Base-by-base conservation (phyloP, 1,140 invertebrate species). In the Cotesia typhae region DNA sequence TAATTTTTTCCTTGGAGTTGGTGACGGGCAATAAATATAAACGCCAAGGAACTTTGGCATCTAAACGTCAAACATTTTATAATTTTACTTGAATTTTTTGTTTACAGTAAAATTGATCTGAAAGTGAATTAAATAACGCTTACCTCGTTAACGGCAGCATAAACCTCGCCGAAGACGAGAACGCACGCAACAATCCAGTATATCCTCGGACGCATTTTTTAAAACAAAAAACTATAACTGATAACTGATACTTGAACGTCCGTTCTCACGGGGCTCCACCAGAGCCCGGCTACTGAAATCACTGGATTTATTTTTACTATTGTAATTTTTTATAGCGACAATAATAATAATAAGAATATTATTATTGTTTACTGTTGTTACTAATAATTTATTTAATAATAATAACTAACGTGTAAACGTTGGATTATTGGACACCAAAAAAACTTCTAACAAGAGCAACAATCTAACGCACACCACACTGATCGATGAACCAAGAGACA, bases 401-500 rank as follows among this genome's bases (percentile, higher is more conserved):
- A 72, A 71, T 47, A 73, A 71, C 69, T 47, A 75, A 72, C 71
- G 63, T 53, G 67, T 59, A 59, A 73, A 69, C 47, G 52, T 70
- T 38, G 72, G 68, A 57, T 61, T 77, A 74, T 68, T 76, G 76
- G 76, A 77, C 80, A 78, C 79, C 72, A 77, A 79, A 81, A 80
- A 79, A 77, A 78, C 63, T 73, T 68, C 69, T 38, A 70, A 72
- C 74, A 77, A 10, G 80, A 83, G 80, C 80, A 81, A 83, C 80
- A 83, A 82, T 77, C 78, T 80, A 80, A 80, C 74, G 80, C 79
- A 77, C 81, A 83, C 81, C 76, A 81, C 81, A 83, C 81, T 83
- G 80, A 83, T 83, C 81, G 79, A 83, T 83, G 81, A 83, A 78
- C 77, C 80, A 78, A 76, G 79, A 77, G 80, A 83, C 78, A 83